Conservation (phyloP, 1,140 invertebrate species). For the Phocides pigmalion region DNA sequence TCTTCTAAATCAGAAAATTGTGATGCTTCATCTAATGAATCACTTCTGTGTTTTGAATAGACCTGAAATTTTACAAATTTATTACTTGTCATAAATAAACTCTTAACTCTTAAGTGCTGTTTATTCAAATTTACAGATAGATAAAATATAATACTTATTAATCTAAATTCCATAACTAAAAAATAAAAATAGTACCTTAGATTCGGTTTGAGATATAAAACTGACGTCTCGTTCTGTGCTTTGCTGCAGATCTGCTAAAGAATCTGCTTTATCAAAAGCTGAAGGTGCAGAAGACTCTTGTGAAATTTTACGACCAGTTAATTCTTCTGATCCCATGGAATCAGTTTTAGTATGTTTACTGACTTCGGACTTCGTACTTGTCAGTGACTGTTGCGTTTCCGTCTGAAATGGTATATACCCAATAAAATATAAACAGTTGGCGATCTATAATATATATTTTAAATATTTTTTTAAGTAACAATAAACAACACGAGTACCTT, state of each 20-base stretch:
- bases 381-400: constrained; percentile 60
- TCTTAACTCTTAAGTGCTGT: too few species aligned
- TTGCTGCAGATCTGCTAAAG: constrained; percentile 76
- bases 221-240: constrained; percentile 80
- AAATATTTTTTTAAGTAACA: too few species aligned
- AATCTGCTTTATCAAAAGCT: constrained; percentile 73
- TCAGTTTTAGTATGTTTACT: constrained; percentile 77
- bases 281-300: constrained; percentile 73
- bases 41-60: constrained; percentile 80
- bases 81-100: too few species aligned
- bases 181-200: constrained; percentile 62
- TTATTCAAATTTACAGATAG: too few species aligned
- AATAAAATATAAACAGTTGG: not conserved
- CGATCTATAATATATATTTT: too few species aligned
- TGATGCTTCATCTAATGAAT: constrained; percentile 81
- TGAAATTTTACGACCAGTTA: constrained; percentile 58
- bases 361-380: constrained; percentile 71
- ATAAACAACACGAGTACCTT: too few species aligned
- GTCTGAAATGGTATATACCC: constrained; percentile 50
- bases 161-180: too few species aligned
- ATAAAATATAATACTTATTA: too few species aligned
- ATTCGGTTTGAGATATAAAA: constrained; percentile 81
- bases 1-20: constrained; percentile 83
- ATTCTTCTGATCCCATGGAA: constrained; percentile 76
- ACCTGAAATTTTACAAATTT: constrained; percentile 49